Evolutionary conservation across 2,113 vertebrate genomes (phyloP).

Genomic region (Dasypus novemcinctus): DNA sequence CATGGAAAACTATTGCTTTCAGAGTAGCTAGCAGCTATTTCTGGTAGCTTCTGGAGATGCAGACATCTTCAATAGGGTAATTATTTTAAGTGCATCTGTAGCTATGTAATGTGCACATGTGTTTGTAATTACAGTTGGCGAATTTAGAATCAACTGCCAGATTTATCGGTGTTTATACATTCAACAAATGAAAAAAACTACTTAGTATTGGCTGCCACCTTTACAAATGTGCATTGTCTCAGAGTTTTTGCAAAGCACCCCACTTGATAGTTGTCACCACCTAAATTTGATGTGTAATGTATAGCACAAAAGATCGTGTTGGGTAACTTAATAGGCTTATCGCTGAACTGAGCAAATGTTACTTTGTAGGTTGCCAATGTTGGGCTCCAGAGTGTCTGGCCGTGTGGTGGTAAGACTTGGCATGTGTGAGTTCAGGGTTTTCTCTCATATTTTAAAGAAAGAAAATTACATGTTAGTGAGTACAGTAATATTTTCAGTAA

Average conservation of each 20-base stretch:
- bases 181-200: conserved; percentile 57
- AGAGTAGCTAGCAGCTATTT: conserved; percentile 44
- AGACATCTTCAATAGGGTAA: conserved; percentile 72
- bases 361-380: conserved; percentile 35
- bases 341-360: conserved; percentile 39
- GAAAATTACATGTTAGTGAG: conserved; percentile 77
- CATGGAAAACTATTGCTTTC: conserved; percentile 1
- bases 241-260: not conserved
- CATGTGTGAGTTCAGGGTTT: conserved; percentile 46
- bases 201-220: conserved; percentile 34
- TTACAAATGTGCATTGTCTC: conserved; percentile 60
- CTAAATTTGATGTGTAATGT: conserved; percentile 47
- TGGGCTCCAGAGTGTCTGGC: conserved; percentile 74
- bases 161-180: conserved; percentile 61
- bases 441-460: conserved; percentile 67
- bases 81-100: conserved; percentile 70
- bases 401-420: conserved; percentile 68
- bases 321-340: conserved; percentile 48
- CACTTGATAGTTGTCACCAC: conserved; percentile 24
- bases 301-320: not conserved
- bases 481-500: conserved; percentile 76
- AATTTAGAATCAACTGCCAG: conserved; percentile 68
- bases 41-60: conserved; percentile 61
- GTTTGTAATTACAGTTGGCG: conserved; percentile 73
- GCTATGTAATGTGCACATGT: conserved; percentile 64